phyloP scores from a whole-genome alignment of 2,797 vertebrate species.

The Gadopsis bispinosus region DNA sequence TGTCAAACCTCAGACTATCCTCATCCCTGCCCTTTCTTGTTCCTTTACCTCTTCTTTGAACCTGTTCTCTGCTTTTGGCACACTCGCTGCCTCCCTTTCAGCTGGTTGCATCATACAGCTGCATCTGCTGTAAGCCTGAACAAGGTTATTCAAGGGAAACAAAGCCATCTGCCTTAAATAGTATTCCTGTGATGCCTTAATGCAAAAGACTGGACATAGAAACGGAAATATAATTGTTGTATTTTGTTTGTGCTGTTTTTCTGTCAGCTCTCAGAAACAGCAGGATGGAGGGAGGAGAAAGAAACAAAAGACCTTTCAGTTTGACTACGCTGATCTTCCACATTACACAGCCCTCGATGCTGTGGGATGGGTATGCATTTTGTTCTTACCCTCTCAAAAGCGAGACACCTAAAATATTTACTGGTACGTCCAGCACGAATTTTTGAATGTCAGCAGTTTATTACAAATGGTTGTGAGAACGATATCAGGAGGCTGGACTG shows the following conservation, averaged over 20 bases:
- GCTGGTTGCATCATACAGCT: conserved; percentile 64
- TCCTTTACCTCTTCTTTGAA: conserved; percentile 44
- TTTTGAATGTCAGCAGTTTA: background rate
- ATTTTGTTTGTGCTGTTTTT: conserved; percentile 16
- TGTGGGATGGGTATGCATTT: conserved; percentile 87
- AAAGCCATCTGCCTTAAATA: conserved; percentile 12
- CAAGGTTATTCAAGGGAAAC: conserved; percentile 2
- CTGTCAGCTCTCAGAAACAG: conserved; percentile 76
- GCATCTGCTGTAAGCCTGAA: conserved; percentile 21
- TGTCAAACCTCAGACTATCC: conserved; percentile 11
- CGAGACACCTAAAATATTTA: background rate
- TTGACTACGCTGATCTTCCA: conserved; percentile 76
- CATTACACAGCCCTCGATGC: conserved; percentile 88
- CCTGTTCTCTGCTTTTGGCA: background rate
- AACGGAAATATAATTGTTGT: background rate
- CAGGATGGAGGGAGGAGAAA: conserved; percentile 79
- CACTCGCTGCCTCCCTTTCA: conserved; percentile 46
- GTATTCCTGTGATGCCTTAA: conserved; percentile 4
- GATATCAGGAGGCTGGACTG: background rate
- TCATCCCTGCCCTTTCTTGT: conserved; percentile 7
- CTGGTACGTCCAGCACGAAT: background rate
- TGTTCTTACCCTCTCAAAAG: conserved; percentile 7
- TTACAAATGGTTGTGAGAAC: background rate
- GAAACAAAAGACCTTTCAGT: conserved; percentile 83
- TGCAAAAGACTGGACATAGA: conserved; percentile 2